A percentile compares a stretch with the other conserved stretches of the same genome.
Evolutionary conservation across 1,140 invertebrate species (phyloP).

Genomic region (Chelonus insularis): DNA sequence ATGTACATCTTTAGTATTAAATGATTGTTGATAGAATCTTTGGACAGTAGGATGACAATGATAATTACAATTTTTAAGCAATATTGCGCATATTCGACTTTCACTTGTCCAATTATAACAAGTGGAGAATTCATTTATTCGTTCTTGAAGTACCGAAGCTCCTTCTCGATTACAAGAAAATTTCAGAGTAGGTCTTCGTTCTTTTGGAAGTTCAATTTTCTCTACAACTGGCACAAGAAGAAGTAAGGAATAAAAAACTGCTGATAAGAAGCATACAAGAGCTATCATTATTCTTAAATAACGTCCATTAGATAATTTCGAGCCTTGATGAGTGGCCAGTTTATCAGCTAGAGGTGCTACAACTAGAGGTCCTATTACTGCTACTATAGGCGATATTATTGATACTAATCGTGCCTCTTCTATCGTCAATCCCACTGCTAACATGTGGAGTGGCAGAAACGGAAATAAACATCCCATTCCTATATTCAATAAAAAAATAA

Average conservation of each 20-base stretch:
- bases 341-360: conserved; percentile 71
- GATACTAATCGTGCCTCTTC: conserved; percentile 73
- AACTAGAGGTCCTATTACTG: conserved; percentile 70
- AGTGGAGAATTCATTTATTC: conserved; percentile 35
- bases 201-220: conserved; percentile 56
- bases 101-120: conserved; percentile 48
- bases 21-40: conserved; percentile 10
- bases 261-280: conserved; percentile 67
- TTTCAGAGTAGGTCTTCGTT: conserved; percentile 64
- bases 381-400: conserved; percentile 71
- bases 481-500: conserved; percentile 53
- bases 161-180: conserved; percentile 70
- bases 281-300: conserved; percentile 72
- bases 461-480: conserved; percentile 76
- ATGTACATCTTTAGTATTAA: neutral
- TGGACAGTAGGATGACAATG: conserved; percentile 53
- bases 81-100: conserved; percentile 59
- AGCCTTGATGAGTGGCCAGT: conserved; percentile 54
- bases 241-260: conserved; percentile 68
- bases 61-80: conserved; percentile 64
- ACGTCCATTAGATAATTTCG: conserved; percentile 54
- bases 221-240: conserved; percentile 67
- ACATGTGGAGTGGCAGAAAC: conserved; percentile 75
- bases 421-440: conserved; percentile 68
- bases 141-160: conserved; percentile 70